These are phyloP conservation scores for Plutomurus gul DNA, from an alignment of 1,140 invertebrate species.

Conservation along the genomic window DNA sequence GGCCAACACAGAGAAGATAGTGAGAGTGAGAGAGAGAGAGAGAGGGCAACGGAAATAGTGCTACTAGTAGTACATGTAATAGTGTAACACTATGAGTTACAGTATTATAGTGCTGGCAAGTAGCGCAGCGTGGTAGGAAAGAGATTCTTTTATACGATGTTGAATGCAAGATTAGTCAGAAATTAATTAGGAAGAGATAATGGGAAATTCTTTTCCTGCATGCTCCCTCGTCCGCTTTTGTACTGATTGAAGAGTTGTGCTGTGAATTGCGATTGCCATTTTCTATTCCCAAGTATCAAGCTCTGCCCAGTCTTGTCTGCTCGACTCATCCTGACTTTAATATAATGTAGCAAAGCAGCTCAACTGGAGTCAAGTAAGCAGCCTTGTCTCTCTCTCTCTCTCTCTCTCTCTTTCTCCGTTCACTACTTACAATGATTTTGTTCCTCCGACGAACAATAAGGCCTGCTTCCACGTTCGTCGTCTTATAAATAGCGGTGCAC, in stretches of 20 bases:
- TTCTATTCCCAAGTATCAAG: slow-evolving; percentile 22
- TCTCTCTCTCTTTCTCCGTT: neutral
- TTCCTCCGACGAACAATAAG: no score
- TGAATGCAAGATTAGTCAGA: slow-evolving; percentile 30
- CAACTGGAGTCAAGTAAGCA: neutral
- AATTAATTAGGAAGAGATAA: slow-evolving; percentile 48
- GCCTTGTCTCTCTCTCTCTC: neutral
- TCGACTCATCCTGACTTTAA: neutral
- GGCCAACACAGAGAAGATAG: no score
- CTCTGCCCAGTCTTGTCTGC: neutral
- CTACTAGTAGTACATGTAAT: neutral
- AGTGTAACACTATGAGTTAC: neutral
- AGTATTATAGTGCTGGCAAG: neutral
- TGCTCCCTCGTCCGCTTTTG: slow-evolving; percentile 35
- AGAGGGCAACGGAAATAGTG: neutral
- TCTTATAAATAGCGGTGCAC: no score
- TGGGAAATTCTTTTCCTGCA: slow-evolving; percentile 41
- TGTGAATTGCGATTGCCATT: slow-evolving; percentile 28
- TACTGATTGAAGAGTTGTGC: slow-evolving; percentile 27
- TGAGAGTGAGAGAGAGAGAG: no score
- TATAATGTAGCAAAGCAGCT: neutral
- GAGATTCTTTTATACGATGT: slow-evolving; percentile 23
- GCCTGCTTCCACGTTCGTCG: no score
- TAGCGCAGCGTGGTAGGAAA: neutral
- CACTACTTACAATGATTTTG: neutral